Conservation (phyloP, 2,888 invertebrate species). For the Andrena dorsata region DNA sequence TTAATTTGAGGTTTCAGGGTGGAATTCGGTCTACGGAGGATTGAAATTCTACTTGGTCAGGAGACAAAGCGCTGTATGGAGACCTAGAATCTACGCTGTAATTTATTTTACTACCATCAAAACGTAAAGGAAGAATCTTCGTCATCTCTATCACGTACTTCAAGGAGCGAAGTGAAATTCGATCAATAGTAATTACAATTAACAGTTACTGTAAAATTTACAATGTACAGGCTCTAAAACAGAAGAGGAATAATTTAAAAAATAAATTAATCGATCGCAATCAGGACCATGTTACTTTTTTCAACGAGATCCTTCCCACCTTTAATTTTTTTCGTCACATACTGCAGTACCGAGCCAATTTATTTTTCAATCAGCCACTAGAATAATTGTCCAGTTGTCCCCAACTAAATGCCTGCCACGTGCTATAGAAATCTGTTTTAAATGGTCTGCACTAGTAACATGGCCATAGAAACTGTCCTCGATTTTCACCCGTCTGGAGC, state of each 20-base stretch:
- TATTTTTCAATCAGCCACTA: not conserved
- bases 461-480: too few species aligned
- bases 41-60: conserved; percentile 6
- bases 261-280: not conserved
- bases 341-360: conserved; percentile 6
- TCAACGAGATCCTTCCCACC: not conserved
- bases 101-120: not conserved
- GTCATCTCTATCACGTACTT: too few species aligned
- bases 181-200: too few species aligned
- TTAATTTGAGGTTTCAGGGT: too few species aligned
- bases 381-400: not conserved
- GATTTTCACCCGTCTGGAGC: too few species aligned
- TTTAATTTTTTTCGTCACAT: not conserved
- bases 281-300: not conserved
- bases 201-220: too few species aligned
- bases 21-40: too few species aligned
- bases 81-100: not conserved
- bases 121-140: conserved; percentile 2
- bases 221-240: not conserved
- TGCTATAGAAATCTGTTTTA: too few species aligned
- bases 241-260: not conserved
- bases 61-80: not conserved
- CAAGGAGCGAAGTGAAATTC: too few species aligned
- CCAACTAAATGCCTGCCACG: not conserved
- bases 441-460: too few species aligned